These are phyloP conservation scores for Eulemur mongoz DNA, from an alignment of 2,797 vertebrate genomes.

Conservation along the genomic window DNA sequence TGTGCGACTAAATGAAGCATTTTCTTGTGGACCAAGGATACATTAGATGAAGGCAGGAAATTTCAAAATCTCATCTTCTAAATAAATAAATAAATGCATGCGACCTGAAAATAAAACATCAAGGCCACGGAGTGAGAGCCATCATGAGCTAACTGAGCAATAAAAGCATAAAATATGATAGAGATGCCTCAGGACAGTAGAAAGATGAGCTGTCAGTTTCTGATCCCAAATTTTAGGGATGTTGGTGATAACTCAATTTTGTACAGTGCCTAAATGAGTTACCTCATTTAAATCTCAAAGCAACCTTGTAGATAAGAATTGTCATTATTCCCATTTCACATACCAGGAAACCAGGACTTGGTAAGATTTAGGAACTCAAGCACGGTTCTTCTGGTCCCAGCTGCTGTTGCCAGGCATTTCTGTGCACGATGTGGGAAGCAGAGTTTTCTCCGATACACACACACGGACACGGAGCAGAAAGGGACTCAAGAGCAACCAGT, in stretches of 20 bases:
- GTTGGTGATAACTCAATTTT: background rate
- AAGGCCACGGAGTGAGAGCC: background rate
- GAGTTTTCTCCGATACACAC: background rate
- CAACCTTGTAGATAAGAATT: background rate
- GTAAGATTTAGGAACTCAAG: background rate
- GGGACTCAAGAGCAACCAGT: background rate
- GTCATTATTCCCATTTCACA: background rate
- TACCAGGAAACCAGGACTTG: background rate
- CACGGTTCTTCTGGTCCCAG: background rate
- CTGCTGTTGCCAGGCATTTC: background rate
- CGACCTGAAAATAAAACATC: background rate
- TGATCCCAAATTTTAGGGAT: background rate
- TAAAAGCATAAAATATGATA: background rate
- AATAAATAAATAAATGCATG: background rate
- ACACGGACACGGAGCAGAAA: background rate
- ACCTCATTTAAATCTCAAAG: background rate
- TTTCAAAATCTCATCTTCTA: background rate
- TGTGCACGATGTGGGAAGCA: background rate
- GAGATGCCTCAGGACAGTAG: background rate
- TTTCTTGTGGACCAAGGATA: background rate
- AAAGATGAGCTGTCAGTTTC: background rate
- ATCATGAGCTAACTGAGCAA: background rate
- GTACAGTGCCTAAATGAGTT: background rate
- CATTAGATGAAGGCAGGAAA: background rate
- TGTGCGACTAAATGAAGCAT: background rate